Evolutionary conservation across 1,140 invertebrate species (phyloP), one percentile per base, ranked within the genome.

Genomic region (Caerostris darwini): DNA sequence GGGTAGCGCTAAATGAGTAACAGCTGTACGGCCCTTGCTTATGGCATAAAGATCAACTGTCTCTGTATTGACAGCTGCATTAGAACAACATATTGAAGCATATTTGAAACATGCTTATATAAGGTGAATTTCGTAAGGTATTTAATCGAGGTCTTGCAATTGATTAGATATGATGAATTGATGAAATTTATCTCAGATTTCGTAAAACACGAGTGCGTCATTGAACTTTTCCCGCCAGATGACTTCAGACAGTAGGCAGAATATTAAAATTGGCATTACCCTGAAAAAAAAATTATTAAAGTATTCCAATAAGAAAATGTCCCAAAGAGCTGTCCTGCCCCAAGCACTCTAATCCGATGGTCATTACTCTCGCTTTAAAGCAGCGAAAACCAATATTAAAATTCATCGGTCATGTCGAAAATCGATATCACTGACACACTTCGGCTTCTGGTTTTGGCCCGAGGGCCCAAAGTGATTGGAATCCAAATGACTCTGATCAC

Each of bases 361-460:
- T 34, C 5, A 64, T 14, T 50, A 77, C 34, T 77, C 71, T 50
- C 34, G 7, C 34, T 50, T 34, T 4, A 12, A 50, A 77, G 34
- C 50, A 5, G 12, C 8, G 14, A 12, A 34, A 14, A 77, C 3
- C 34, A 53, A 77, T 77, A 19, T 50, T 34, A 34, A 8, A 77
- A 53, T 77, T 10, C 34, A 77, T 77, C 71, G 5, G 34, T 12
- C 19, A 53, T 50, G 19, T 50, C 53, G 34, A 34, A 34, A 77
- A 77, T 77, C 50, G 50, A 77, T 77, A 77, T 77, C 71, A 5
- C 5, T 77, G 71, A 77, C 71, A 77, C 71, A 77, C 71, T 50
- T 77, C 19, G 8, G 34, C 34, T 14, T 8, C 34, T 34, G 34
- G 34, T 34, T 10, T 77, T 77, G 50, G 71, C 71, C 71, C 53